These are phyloP conservation scores for Dasyprocta punctata DNA, from an alignment of 2,113 vertebrate species.

Conservation along the genomic window DNA sequence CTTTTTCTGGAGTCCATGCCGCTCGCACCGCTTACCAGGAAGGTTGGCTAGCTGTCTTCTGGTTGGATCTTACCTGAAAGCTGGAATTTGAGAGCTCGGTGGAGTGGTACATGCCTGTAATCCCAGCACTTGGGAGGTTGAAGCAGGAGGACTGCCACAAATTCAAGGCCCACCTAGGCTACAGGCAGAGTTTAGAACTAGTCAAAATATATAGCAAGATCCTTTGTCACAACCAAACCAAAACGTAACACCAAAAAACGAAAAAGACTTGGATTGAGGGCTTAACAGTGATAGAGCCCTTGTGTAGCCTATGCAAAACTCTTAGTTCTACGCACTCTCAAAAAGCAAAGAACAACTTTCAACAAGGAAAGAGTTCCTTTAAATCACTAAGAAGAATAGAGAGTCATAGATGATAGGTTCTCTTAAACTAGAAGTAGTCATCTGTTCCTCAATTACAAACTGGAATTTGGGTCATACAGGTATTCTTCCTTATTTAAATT, in stretches of 20 bases:
- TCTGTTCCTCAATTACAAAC: background rate
- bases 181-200: background rate
- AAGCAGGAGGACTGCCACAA: background rate
- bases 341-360: background rate
- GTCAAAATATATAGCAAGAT: background rate
- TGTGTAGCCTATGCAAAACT: background rate
- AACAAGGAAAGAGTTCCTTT: background rate
- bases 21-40: too few relatives aligned
- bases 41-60: too few relatives aligned
- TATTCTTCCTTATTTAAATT: conserved; percentile 30
- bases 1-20: too few relatives aligned
- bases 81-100: background rate
- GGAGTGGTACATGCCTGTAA: background rate
- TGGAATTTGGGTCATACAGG: background rate
- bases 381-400: background rate
- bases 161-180: background rate
- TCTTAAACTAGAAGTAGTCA: background rate
- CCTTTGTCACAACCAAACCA: background rate
- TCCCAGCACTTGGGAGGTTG: background rate
- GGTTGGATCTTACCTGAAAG: too few relatives aligned
- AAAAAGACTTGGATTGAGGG: background rate
- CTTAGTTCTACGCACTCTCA: background rate
- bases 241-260: background rate
- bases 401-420: background rate
- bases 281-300: background rate